Evolutionary conservation across 2,888 invertebrate species (phyloP).

Genomic region (Zhuqinia jingwanae): DNA sequence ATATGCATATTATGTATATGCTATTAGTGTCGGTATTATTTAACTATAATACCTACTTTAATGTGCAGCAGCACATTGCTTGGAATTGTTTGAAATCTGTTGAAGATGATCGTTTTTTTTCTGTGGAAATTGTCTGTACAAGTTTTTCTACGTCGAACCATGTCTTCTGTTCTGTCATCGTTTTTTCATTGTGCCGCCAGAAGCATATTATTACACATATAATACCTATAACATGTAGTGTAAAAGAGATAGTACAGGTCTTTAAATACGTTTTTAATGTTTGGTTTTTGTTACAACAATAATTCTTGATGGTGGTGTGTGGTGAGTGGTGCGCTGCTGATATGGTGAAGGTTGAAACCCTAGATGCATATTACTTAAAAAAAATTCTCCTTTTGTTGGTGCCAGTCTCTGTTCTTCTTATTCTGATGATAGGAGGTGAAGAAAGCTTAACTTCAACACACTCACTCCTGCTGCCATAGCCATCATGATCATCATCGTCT

Average conservation of each 20-base stretch:
- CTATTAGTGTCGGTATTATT: too few species aligned
- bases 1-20: background rate
- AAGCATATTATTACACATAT: too few species aligned
- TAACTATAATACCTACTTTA: too few species aligned
- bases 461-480: background rate
- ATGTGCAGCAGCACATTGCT: too few species aligned
- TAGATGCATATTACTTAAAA: constrained; percentile 51
- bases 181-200: too few species aligned
- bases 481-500: background rate
- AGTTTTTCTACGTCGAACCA: background rate
- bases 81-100: constrained; percentile 14
- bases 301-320: constrained; percentile 24
- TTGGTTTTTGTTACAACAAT: constrained; percentile 37
- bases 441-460: constrained; percentile 45
- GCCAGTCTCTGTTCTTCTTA: background rate
- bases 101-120: constrained; percentile 14
- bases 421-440: constrained; percentile 37
- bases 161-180: background rate
- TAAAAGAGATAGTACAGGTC: too few species aligned
- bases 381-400: background rate
- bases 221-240: too few species aligned
- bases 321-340: constrained; percentile 17
- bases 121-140: background rate
- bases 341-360: constrained; percentile 61
- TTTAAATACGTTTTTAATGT: constrained; percentile 13